phyloP scores from a whole-genome alignment of 1,140 invertebrate species.

The Drosophila biarmipes region DNA sequence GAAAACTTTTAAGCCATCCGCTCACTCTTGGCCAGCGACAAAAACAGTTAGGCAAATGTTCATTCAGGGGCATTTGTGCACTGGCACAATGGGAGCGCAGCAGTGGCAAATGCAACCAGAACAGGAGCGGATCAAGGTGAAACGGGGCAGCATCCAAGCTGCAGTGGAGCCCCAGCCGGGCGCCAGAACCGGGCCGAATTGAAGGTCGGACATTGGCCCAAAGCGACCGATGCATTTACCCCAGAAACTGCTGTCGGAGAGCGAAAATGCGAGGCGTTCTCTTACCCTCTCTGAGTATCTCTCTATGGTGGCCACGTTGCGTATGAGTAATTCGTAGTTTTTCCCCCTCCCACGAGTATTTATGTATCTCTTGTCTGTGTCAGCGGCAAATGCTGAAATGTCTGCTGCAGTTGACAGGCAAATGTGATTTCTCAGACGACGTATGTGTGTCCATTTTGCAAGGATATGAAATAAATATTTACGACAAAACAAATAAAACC shows the following conservation, averaged over 20 bases:
- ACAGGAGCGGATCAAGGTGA: conserved; percentile 31
- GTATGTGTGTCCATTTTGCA: not conserved
- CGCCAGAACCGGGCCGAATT: conserved; percentile 44
- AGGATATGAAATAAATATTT: conserved; percentile 4
- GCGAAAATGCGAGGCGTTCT: conserved; percentile 3
- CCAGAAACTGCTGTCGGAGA: conserved; percentile 35
- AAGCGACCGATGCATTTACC: conserved; percentile 55
- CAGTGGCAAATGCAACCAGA: not conserved
- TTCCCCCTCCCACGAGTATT: conserved; percentile 3
- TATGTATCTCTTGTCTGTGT: conserved; percentile 7
- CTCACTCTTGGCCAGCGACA: conserved; percentile 33
- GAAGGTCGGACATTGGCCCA: conserved; percentile 71
- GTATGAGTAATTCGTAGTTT: conserved; percentile 46
- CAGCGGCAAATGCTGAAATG: conserved; percentile 23
- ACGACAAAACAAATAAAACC: not conserved
- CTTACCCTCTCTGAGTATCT: not conserved
- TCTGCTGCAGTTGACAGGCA: conserved; percentile 43
- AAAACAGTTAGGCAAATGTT: conserved; percentile 56
- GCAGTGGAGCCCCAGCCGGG: conserved; percentile 15
- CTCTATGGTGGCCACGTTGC: conserved; percentile 33
- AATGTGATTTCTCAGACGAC: conserved; percentile 26
- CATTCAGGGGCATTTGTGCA: conserved; percentile 38
- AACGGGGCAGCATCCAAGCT: conserved; percentile 13
- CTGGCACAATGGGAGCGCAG: conserved; percentile 12
- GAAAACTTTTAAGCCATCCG: conserved; percentile 38